phyloP scores from a whole-genome alignment of 1,140 invertebrate genomes.

The Zaprionus gabonicus region DNA sequence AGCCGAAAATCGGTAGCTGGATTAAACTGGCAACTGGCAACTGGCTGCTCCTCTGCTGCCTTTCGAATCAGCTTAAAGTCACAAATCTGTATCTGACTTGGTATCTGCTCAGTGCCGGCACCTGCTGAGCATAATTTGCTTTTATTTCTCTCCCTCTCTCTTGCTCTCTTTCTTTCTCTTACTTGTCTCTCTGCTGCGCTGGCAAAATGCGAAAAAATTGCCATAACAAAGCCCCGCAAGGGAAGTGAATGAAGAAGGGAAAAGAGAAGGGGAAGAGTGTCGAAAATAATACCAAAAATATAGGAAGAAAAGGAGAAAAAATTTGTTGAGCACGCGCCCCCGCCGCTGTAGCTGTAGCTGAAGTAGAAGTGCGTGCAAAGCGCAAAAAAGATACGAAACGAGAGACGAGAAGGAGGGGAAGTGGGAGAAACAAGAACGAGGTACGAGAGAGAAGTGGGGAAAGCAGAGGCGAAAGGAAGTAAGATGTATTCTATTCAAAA shows the following conservation, averaged over 20 bases:
- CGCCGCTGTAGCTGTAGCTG: constrained; percentile 24
- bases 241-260: background rate
- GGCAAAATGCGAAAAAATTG: constrained; percentile 62
- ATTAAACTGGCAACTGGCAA: background rate
- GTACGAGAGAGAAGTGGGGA: background rate
- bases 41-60: background rate
- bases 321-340: constrained; percentile 66
- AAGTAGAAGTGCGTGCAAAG: constrained; percentile 57
- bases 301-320: constrained; percentile 59
- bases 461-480: constrained; percentile 11
- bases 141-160: constrained; percentile 48
- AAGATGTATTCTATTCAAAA: constrained; percentile 76
- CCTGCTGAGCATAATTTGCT: constrained; percentile 66
- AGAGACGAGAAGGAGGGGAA: background rate
- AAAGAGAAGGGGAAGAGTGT: constrained; percentile 7
- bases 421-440: background rate
- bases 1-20: constrained; percentile 48
- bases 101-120: background rate
- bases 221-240: constrained; percentile 39
- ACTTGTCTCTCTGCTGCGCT: constrained; percentile 40
- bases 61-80: background rate
- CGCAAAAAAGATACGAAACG: constrained; percentile 22
- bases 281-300: constrained; percentile 45
- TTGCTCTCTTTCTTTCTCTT: background rate
- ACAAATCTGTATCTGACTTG: constrained; percentile 12